Evolutionary conservation across 2,113 vertebrate genomes (phyloP).

Genomic region (Rutilus rutilus): DNA sequence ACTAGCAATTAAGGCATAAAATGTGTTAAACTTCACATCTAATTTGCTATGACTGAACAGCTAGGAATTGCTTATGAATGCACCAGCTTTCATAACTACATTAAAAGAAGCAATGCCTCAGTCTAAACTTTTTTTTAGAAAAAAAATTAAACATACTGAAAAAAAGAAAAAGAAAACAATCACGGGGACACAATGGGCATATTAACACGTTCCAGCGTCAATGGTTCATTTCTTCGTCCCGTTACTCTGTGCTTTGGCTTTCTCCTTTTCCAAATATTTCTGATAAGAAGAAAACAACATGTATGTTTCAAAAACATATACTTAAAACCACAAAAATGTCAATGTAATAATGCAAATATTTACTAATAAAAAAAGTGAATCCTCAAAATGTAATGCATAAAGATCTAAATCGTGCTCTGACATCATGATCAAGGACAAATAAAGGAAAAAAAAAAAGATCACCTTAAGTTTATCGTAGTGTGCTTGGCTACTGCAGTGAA

Average conservation of each 20-base stretch:
- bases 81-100: neutral
- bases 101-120: slow-evolving; percentile 21
- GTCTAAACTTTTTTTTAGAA: slow-evolving; percentile 10
- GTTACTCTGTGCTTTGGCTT: slow-evolving; percentile 60
- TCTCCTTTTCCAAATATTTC: slow-evolving; percentile 78
- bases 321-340: neutral
- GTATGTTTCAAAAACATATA: neutral
- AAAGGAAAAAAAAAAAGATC: slow-evolving; percentile 2
- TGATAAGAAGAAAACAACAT: slow-evolving; percentile 50
- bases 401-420: neutral
- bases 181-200: slow-evolving; percentile 1
- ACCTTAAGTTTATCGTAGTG: slow-evolving; percentile 99
- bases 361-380: neutral
- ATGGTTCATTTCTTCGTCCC: slow-evolving; percentile 57
- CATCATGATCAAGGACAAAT: neutral
- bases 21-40: neutral
- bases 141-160: neutral
- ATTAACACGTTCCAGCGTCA: neutral
- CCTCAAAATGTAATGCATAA: neutral
- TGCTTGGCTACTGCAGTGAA: slow-evolving; percentile 92
- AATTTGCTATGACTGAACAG: neutral
- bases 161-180: neutral
- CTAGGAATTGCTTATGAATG: neutral
- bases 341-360: neutral
- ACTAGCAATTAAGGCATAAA: neutral